phyloP scores from a whole-genome alignment of 2,888 invertebrate species.

The Phalera bucephala region DNA sequence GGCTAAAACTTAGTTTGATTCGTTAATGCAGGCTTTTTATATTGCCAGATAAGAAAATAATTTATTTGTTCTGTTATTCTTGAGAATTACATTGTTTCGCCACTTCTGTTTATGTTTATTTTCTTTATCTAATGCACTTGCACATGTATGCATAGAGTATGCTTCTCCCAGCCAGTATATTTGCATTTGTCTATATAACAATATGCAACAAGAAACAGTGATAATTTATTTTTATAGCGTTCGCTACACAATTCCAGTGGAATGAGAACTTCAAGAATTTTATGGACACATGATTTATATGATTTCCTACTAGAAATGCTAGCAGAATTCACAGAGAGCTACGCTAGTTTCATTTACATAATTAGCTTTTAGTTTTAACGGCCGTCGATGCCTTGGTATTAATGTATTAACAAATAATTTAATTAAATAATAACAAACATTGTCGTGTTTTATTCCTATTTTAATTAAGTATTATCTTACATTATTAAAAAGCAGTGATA shows the following conservation, averaged over 20 bases:
- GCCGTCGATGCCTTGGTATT: slow-evolving; percentile 55
- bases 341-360: slow-evolving; percentile 48
- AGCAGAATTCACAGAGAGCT: slow-evolving; percentile 41
- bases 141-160: slow-evolving; percentile 16
- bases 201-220: not conserved
- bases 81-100: slow-evolving; percentile 1
- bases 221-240: not conserved
- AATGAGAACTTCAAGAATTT: slow-evolving; percentile 3
- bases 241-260: slow-evolving; percentile 2
- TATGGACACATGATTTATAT: slow-evolving; percentile 15
- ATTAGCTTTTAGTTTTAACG: slow-evolving; percentile 57
- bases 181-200: slow-evolving; percentile 14
- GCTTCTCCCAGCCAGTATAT: slow-evolving; percentile 17
- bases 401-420: slow-evolving; percentile 66
- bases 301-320: slow-evolving; percentile 49
- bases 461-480: not conserved
- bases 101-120: slow-evolving; percentile 25
- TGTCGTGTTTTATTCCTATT: slow-evolving; percentile 14
- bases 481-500: too few species aligned
- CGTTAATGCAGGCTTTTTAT: too few species aligned
- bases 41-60: too few species aligned
- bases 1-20: too few species aligned
- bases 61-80: too few species aligned
- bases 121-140: slow-evolving; percentile 20
- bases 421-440: slow-evolving; percentile 43